A percentile compares a stretch with the other conserved stretches of the same genome.
phyloP scores from a whole-genome alignment of 2,113 vertebrate genomes.

The Mormyrus iriodes region DNA sequence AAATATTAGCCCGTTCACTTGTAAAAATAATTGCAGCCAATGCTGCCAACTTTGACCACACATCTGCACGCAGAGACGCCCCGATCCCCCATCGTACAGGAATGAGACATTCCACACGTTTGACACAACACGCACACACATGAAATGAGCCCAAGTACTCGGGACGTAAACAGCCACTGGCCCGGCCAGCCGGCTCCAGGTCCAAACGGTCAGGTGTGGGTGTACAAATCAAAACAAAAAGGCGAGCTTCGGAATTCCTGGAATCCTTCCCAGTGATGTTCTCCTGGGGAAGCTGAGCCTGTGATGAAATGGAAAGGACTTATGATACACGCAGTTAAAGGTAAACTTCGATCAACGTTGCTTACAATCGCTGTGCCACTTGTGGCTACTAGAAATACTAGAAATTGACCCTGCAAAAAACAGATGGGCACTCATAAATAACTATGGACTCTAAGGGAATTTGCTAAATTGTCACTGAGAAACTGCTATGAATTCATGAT shows the following conservation, averaged over 20 bases:
- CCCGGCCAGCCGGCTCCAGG: neutral
- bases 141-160: neutral
- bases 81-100: neutral
- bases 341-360: neutral
- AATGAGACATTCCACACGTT: neutral
- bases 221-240: constrained; percentile 20
- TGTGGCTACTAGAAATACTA: neutral
- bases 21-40: neutral
- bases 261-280: neutral
- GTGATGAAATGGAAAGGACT: neutral
- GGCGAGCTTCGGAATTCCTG: neutral
- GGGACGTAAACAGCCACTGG: neutral
- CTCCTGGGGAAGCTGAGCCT: neutral
- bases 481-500: neutral
- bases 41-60: neutral
- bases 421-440: neutral
- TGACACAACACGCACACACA: neutral
- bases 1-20: neutral
- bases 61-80: neutral
- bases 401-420: neutral
- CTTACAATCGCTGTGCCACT: neutral
- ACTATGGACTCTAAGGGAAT: neutral
- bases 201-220: neutral
- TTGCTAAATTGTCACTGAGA: neutral
- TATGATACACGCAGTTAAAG: neutral